Evolutionary conservation across 2,113 vertebrate species (phyloP).

Genomic region (Neofelis nebulosa): DNA sequence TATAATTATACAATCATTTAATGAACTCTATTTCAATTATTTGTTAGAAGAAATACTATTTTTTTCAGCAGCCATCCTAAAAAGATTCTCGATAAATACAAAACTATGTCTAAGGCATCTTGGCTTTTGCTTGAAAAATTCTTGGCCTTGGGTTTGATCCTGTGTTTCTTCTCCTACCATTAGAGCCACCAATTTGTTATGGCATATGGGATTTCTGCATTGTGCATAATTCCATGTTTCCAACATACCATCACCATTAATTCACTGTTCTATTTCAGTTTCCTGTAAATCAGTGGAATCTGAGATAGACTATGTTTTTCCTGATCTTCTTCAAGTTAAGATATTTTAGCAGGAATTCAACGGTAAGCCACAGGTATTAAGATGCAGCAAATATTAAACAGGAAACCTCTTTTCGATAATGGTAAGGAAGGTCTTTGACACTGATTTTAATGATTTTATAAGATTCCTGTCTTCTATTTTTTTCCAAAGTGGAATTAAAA

Average conservation of each 20-base stretch:
- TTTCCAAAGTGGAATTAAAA: conserved; percentile 45
- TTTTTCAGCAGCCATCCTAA: neutral
- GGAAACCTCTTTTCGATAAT: neutral
- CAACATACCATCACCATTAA: neutral
- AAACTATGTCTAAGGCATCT: neutral
- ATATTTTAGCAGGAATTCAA: neutral
- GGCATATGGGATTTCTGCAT: neutral
- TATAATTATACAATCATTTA: neutral
- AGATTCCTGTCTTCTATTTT: conserved; percentile 34
- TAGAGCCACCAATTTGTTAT: neutral
- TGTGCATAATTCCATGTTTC: neutral
- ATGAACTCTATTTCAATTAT: conserved; percentile 30
- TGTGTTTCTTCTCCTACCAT: neutral
- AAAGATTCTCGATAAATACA: neutral
- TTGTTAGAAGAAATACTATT: neutral
- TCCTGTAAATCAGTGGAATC: neutral
- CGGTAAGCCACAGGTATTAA: neutral
- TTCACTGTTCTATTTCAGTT: neutral
- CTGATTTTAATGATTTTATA: conserved; percentile 4
- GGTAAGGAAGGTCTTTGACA: neutral
- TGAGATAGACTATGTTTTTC: neutral
- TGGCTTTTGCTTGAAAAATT: neutral
- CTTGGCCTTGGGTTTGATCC: neutral
- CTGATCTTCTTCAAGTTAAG: neutral
- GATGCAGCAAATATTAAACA: neutral